A percentile compares a stretch with the other conserved stretches of the same genome.
These are phyloP conservation scores for Yponomeuta sedellus DNA, from an alignment of 2,888 invertebrate species.

Conservation along the genomic window DNA sequence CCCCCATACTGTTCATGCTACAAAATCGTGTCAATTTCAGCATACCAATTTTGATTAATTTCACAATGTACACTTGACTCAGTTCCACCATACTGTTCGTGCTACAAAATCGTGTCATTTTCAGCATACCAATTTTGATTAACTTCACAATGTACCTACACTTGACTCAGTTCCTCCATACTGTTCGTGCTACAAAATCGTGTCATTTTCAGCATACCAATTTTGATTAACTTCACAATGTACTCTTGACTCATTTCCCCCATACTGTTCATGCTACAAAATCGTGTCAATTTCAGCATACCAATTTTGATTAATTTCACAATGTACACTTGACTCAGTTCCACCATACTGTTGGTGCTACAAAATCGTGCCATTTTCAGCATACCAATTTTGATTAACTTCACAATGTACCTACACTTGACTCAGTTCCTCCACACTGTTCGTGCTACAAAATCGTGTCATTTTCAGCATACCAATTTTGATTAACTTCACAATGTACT, in stretches of 20 bases:
- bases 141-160: neutral
- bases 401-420: neutral
- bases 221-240: neutral
- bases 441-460: neutral
- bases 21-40: no score
- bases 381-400: neutral
- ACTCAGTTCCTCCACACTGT: neutral
- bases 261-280: neutral
- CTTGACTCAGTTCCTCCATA: neutral
- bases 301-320: neutral
- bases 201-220: neutral
- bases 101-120: no score
- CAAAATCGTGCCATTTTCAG: no score
- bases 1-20: neutral
- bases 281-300: no score
- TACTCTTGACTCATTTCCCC: neutral
- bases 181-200: neutral
- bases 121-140: neutral
- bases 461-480: neutral
- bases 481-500: neutral
- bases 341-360: neutral
- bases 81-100: neutral
- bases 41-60: neutral
- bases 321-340: neutral
- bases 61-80: neutral